Base-by-base conservation (phyloP, 2,888 invertebrate genomes). In the Mythimna impura region DNA sequence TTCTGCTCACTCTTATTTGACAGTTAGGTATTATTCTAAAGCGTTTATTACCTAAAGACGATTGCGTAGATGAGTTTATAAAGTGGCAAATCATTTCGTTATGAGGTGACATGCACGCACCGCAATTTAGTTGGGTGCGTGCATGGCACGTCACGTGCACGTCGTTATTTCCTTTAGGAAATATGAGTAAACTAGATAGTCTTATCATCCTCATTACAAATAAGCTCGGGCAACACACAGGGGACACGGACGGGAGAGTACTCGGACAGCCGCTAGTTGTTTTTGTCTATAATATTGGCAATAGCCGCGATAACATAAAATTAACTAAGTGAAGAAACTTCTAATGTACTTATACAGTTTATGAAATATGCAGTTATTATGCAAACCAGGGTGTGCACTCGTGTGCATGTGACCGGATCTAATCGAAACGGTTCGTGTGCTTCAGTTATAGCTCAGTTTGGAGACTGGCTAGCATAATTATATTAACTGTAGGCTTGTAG, bases 381-480 rank as follows among this genome's bases (percentile, higher is more conserved):
- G 73, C 43, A 77, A 60, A 73, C 43, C 55, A 30, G 6, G 20
- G 52, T 22, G 55, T 30, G 50, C 76, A n/a, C 52, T 62, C 54
- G 64, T 54, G 64, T 25, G 64, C 72, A 36, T 9, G 76, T 60
- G n/a, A 34, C 52, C 67, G 66, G n/a, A 60, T 25, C 73, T 17
- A 60, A 76, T 73, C 58, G 58, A 30, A 76, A 57, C 40, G 20
- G 57, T 20, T 57, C 52, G 73, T 50, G 34, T 36, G 52, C 57
- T 34, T 9, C 25, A n/a, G 17, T 73, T 58, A 66, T n/a, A 60
- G 40, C 66, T 7, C 20, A 14, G 43, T 34, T 67, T 17, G 58
- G 5, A 66, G 36, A 40, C 14, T 22, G n/a, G 12, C 40, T 66
- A 20, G 43, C 30, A 14, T 50, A 1, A 3, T 47, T 47, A 47